These are phyloP conservation scores for Ancistrus triradiatus DNA, from an alignment of 2,113 vertebrate species.

Conservation along the genomic window DNA sequence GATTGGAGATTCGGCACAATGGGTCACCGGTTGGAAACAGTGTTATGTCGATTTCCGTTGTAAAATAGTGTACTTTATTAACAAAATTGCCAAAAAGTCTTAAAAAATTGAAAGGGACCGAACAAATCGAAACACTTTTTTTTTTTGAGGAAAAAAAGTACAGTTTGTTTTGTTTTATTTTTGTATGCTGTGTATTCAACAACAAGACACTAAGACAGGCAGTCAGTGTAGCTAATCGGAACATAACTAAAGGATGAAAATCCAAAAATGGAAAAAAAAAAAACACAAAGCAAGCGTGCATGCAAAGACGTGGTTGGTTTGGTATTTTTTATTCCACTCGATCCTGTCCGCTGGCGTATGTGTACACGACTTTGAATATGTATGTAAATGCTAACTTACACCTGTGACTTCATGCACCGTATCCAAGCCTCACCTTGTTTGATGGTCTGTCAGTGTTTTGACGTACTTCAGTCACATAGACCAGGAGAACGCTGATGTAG, in stretches of 20 bases:
- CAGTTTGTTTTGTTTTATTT: conserved; percentile 71
- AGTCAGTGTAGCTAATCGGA: too few relatives aligned
- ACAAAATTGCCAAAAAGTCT: conserved; percentile 77
- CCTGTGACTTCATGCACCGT: too few relatives aligned
- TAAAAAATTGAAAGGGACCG: conserved; percentile 60
- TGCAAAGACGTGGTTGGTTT: neutral
- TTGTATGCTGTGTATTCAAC: too few relatives aligned
- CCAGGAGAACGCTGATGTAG: neutral
- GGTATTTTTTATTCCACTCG: neutral
- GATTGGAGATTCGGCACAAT: conserved; percentile 69
- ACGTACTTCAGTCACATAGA: neutral
- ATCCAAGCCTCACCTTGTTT: too few relatives aligned
- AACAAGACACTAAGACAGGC: too few relatives aligned
- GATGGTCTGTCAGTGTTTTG: too few relatives aligned
- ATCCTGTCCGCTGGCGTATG: too few relatives aligned
- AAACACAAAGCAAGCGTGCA: conserved; percentile 58
- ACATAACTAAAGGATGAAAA: conserved; percentile 65
- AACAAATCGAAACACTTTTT: conserved; percentile 57
- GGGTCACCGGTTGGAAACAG: conserved; percentile 58
- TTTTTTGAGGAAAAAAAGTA: conserved; percentile 42
- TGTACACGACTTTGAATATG: too few relatives aligned
- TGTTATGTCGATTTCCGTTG: conserved; percentile 74
- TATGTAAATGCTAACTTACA: too few relatives aligned
- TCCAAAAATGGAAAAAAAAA: conserved; percentile 29
- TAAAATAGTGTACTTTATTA: conserved; percentile 83